phyloP scores from a whole-genome alignment of 2,888 invertebrate species.

The Sinhomidia bicolor region DNA sequence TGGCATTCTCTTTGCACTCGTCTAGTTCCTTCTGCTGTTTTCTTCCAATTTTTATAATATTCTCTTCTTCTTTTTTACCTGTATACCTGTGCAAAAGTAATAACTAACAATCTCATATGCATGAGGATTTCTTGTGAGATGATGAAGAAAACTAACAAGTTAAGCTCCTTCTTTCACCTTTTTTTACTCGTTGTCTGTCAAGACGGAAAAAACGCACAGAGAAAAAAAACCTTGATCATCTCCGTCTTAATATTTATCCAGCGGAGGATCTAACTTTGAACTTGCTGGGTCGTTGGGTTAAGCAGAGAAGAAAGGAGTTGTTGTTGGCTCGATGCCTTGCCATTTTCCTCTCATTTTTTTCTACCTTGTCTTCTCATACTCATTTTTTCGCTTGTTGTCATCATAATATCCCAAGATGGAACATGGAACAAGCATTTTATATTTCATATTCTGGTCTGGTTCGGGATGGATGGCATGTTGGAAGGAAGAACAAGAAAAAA shows the following conservation, averaged over 20 bases:
- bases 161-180: slow-evolving; percentile 44
- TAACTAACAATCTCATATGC: not conserved
- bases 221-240: slow-evolving; percentile 40
- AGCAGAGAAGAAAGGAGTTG: not conserved
- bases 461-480: slow-evolving; percentile 12
- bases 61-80: not conserved
- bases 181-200: slow-evolving; percentile 15
- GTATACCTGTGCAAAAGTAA: not conserved
- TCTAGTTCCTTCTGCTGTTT: not conserved
- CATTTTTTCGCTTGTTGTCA: slow-evolving; percentile 43
- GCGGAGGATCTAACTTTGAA: slow-evolving; percentile 53
- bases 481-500: not conserved
- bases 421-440: not conserved
- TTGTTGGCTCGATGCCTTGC: slow-evolving; percentile 20
- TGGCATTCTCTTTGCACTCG: slow-evolving; percentile 26
- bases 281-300: slow-evolving; percentile 45
- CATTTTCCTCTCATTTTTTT: not conserved
- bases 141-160: slow-evolving; percentile 49
- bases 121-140: slow-evolving; percentile 26
- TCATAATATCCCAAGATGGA: slow-evolving; percentile 26
- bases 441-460: slow-evolving; percentile 46
- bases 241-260: slow-evolving; percentile 19
- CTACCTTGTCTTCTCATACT: not conserved
- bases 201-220: not conserved
- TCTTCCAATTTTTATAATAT: not conserved